These are phyloP conservation scores for Morone saxatilis DNA, from an alignment of 2,113 vertebrate species.

Conservation along the genomic window DNA sequence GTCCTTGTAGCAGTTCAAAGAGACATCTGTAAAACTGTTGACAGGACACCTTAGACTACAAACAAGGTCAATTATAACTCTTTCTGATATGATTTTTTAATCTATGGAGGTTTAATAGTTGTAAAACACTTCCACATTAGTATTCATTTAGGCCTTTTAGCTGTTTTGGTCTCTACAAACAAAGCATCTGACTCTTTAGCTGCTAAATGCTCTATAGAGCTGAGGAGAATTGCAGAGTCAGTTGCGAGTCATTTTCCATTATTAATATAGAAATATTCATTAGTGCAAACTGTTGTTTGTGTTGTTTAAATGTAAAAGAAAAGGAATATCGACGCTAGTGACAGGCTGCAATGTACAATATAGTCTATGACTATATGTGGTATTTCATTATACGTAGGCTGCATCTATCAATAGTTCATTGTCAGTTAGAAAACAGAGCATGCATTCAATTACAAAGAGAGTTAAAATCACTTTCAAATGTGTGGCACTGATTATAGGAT, in stretches of 20 bases:
- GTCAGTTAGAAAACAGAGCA: background rate
- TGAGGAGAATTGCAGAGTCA: background rate
- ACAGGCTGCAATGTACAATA: background rate
- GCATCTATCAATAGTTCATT: background rate
- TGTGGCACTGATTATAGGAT: background rate
- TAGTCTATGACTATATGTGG: no score
- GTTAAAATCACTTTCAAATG: slow-evolving; percentile 6
- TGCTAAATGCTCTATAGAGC: background rate
- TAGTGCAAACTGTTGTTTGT: background rate
- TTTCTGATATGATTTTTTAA: no score
- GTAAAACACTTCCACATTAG: no score
- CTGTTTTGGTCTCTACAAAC: background rate
- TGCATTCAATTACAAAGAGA: background rate
- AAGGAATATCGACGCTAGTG: background rate
- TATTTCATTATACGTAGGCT: no score
- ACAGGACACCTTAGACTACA: no score
- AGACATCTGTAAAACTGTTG: no score
- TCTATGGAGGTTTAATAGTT: no score
- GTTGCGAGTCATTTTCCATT: background rate
- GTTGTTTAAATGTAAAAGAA: background rate
- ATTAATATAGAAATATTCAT: background rate
- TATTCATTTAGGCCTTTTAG: background rate
- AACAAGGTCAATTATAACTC: no score
- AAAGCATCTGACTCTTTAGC: background rate
- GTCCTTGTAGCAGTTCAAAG: no score